Conservation (phyloP, 2,113 vertebrate species). For the Colossoma macropomum region DNA sequence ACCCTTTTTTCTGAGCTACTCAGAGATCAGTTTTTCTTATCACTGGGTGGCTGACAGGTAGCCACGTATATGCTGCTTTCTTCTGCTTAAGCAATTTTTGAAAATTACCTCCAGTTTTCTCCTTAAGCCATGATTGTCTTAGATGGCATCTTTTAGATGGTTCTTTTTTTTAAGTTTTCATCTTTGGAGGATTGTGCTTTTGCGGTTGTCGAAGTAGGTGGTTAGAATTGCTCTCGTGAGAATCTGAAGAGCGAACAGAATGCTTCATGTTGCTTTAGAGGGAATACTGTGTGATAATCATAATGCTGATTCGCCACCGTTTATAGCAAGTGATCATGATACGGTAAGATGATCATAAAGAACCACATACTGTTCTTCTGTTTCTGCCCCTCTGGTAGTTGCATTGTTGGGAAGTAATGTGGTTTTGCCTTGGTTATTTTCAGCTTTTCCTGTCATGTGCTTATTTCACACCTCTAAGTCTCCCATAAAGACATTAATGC, state of each 20-base stretch:
- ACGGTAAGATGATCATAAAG: background rate
- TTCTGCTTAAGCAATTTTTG: slow-evolving; percentile 64
- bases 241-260: background rate
- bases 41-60: slow-evolving; percentile 55
- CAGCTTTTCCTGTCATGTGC: background rate
- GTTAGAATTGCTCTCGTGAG: background rate
- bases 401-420: background rate
- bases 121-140: slow-evolving; percentile 59
- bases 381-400: background rate
- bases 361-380: slow-evolving; percentile 9
- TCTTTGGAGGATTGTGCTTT: background rate
- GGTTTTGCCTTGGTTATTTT: slow-evolving; percentile 16
- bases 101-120: slow-evolving; percentile 75
- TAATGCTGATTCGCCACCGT: background rate
- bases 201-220: background rate
- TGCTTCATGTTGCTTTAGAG: slow-evolving; percentile 14
- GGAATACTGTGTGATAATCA: slow-evolving; percentile 26
- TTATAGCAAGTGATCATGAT: slow-evolving; percentile 10
- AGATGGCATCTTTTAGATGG: slow-evolving; percentile 3
- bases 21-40: slow-evolving; percentile 50
- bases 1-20: background rate
- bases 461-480: background rate
- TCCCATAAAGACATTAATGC: background rate
- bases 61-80: slow-evolving; percentile 60
- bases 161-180: background rate